These are phyloP conservation scores for Dicyrtoma fusca DNA, from an alignment of 2,888 invertebrate genomes.

Conservation along the genomic window DNA sequence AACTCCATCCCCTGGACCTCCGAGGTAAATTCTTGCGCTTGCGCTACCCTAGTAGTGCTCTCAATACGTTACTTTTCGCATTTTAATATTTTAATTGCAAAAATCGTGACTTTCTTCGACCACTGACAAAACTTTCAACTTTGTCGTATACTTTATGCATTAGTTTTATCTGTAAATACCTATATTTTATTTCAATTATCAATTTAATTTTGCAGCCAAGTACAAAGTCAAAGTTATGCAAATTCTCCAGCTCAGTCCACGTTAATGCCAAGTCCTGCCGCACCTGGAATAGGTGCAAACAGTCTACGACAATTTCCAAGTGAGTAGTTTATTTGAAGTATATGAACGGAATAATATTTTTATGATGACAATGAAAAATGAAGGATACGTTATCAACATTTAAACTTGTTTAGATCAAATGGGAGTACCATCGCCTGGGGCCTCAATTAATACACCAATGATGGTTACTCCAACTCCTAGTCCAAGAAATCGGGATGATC, in stretches of 20 bases:
- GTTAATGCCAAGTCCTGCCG: slow-evolving; percentile 52
- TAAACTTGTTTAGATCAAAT: slow-evolving; percentile 10
- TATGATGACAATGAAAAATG: not conserved
- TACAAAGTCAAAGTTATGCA: slow-evolving; percentile 36
- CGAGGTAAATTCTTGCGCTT: too few relatives aligned
- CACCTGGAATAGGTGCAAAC: slow-evolving; percentile 37
- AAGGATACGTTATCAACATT: not conserved
- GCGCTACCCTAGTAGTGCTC: too few relatives aligned
- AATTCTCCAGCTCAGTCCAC: slow-evolving; percentile 51
- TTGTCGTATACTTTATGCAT: too few relatives aligned
- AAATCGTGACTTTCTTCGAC: too few relatives aligned
- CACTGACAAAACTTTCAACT: too few relatives aligned
- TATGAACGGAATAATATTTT: too few relatives aligned
- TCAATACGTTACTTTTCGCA: too few relatives aligned
- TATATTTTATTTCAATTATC: too few relatives aligned
- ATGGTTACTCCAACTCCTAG: slow-evolving; percentile 66
- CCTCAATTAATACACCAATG: slow-evolving; percentile 78
- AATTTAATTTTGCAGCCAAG: not conserved
- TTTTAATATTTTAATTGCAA: too few relatives aligned
- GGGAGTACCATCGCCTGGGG: slow-evolving; percentile 75
- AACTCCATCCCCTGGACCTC: slow-evolving; percentile 31
- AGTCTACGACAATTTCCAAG: slow-evolving; percentile 43
- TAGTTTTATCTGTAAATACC: too few relatives aligned
- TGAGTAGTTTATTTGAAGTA: slow-evolving; percentile 4
- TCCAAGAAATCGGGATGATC: slow-evolving; percentile 76